Evolutionary conservation across 64 coral and sea anemone species (phyloP).

Genomic region (Exaiptasia diaphana): DNA sequence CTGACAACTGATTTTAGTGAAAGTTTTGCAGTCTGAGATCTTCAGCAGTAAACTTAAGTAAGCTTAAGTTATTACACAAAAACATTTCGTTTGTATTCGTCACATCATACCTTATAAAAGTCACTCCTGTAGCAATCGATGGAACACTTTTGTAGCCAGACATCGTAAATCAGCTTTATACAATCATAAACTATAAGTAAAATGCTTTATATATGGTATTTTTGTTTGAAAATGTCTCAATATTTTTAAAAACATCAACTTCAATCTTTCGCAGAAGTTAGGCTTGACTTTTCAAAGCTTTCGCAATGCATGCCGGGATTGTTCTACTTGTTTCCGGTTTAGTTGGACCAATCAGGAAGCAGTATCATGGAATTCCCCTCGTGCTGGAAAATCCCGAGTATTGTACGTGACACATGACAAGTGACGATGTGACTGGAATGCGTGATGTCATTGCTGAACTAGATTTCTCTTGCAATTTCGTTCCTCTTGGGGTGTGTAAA

Average conservation of each 20-base stretch:
- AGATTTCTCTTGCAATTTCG: too few relatives aligned
- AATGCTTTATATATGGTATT: background rate
- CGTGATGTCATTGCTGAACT: too few relatives aligned
- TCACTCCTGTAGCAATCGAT: background rate
- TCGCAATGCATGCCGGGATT: background rate
- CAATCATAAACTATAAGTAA: background rate
- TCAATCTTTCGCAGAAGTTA: background rate
- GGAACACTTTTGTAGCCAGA: background rate
- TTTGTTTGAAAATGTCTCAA: background rate
- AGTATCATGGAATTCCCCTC: background rate
- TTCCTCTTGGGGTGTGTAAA: too few relatives aligned
- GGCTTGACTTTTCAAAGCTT: background rate
- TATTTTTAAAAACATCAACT: background rate
- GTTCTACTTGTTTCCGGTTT: background rate
- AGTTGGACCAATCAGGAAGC: background rate
- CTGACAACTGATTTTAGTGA: too few relatives aligned
- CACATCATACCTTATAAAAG: background rate
- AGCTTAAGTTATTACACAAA: too few relatives aligned
- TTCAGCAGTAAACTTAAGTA: too few relatives aligned
- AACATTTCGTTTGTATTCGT: too few relatives aligned
- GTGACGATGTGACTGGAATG: background rate
- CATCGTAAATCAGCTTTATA: background rate
- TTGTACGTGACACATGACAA: too few relatives aligned
- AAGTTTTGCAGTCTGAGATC: too few relatives aligned
- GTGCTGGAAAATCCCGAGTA: background rate